phyloP scores from a whole-genome alignment of 2,888 invertebrate genomes.

The Petrolisthes cinctipes region DNA sequence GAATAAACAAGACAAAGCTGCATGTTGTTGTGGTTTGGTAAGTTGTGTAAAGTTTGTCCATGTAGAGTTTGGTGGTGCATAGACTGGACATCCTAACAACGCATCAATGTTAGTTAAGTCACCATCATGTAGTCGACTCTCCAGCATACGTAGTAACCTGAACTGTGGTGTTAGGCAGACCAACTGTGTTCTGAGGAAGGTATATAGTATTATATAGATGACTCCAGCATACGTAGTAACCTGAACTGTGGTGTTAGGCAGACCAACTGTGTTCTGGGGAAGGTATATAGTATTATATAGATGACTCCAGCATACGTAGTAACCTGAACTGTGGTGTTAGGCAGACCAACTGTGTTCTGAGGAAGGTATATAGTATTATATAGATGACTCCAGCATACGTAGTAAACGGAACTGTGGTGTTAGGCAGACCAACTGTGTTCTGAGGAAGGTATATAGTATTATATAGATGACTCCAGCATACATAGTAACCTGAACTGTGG shows the following conservation, averaged over 20 bases:
- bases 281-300: too few species aligned
- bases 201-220: too few species aligned
- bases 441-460: too few species aligned
- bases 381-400: too few species aligned
- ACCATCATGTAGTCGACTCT: constrained; percentile 76
- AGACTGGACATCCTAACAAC: constrained; percentile 83
- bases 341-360: too few species aligned
- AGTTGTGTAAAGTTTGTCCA: constrained; percentile 67
- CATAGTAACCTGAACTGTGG: constrained; percentile 72
- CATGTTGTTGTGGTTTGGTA: constrained; percentile 68
- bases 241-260: too few species aligned
- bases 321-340: constrained; percentile 28
- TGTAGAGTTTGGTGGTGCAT: constrained; percentile 74
- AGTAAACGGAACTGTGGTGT: too few species aligned
- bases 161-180: constrained; percentile 8
- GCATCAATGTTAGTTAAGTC: constrained; percentile 84
- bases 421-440: too few species aligned
- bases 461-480: constrained; percentile 78
- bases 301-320: constrained; percentile 78
- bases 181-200: too few species aligned
- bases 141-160: constrained; percentile 77
- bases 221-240: too few species aligned
- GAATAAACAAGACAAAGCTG: constrained; percentile 69
- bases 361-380: too few species aligned
- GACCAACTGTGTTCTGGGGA: too few species aligned